phyloP scores from a whole-genome alignment of 2,797 vertebrate species.

The Tympanoctomys barrerae region DNA sequence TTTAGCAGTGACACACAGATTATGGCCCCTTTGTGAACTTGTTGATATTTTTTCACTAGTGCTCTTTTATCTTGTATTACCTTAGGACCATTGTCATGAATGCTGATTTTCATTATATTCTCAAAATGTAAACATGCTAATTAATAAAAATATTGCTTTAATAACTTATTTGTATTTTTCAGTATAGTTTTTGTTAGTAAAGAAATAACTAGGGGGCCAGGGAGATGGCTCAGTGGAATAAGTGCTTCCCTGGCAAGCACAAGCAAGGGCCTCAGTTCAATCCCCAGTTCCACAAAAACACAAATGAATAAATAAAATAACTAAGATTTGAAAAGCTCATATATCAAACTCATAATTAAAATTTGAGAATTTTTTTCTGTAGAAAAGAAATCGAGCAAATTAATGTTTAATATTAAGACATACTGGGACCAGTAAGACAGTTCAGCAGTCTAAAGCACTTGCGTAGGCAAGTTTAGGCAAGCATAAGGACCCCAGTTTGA shows the following conservation, averaged over 20 bases:
- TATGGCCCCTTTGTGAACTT: neutral
- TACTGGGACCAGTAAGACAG: neutral
- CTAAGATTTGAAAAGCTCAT: neutral
- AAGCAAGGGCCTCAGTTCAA: too few species aligned
- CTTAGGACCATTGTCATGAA: neutral
- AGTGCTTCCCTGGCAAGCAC: too few species aligned
- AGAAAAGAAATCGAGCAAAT: neutral
- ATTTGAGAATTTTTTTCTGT: neutral
- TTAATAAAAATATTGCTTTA: neutral
- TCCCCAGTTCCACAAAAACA: too few species aligned
- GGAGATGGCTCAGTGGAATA: too few species aligned
- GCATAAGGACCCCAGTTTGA: too few species aligned
- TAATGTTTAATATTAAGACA: conserved; percentile 32
- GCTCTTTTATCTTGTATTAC: neutral
- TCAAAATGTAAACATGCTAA: neutral
- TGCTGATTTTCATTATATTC: conserved; percentile 18
- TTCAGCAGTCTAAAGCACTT: too few species aligned
- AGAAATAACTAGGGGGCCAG: neutral
- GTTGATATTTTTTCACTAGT: neutral
- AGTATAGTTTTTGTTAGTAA: neutral
- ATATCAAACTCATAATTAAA: conserved; percentile 28
- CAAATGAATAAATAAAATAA: neutral
- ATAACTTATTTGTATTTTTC: conserved; percentile 17
- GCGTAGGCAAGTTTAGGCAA: too few species aligned
- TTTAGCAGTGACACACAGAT: neutral